These are phyloP conservation scores for Standfussiana lucernea DNA, from an alignment of 2,888 invertebrate genomes.

Conservation along the genomic window DNA sequence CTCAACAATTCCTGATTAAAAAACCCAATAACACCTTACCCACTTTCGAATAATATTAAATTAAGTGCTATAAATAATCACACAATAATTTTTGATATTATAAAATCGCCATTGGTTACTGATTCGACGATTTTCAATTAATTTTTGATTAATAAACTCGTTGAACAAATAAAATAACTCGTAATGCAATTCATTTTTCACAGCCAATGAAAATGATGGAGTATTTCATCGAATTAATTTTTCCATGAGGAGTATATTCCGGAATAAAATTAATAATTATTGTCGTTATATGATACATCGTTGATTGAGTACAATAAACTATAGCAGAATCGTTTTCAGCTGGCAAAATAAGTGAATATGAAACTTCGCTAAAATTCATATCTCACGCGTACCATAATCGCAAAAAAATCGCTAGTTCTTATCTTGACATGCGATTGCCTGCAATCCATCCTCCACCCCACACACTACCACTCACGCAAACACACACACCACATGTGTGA, in stretches of 20 bases:
- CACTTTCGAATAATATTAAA: background rate
- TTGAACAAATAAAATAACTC: constrained; percentile 33
- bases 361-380: background rate
- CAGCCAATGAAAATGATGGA: constrained; percentile 20
- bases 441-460: too few relatives aligned
- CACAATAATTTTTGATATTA: background rate
- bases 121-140: constrained; percentile 39
- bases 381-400: too few relatives aligned
- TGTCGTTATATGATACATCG: background rate
- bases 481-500: too few relatives aligned
- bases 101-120: constrained; percentile 1
- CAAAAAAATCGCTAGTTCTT: too few relatives aligned
- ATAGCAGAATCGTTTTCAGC: background rate
- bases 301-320: constrained; percentile 7
- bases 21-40: background rate
- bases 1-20: background rate
- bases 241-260: constrained; percentile 1
- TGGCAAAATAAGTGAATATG: background rate
- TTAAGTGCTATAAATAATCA: background rate
- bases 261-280: constrained; percentile 21
- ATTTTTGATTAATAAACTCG: constrained; percentile 39
- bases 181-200: constrained; percentile 29
- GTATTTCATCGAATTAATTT: constrained; percentile 21
- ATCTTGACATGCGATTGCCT: too few relatives aligned
- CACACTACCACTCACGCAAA: too few relatives aligned